Evolutionary conservation across 2,113 vertebrate genomes (phyloP), one percentile per base, ranked within the genome.

Genomic region (Pomatorhinus ruficollis): DNA sequence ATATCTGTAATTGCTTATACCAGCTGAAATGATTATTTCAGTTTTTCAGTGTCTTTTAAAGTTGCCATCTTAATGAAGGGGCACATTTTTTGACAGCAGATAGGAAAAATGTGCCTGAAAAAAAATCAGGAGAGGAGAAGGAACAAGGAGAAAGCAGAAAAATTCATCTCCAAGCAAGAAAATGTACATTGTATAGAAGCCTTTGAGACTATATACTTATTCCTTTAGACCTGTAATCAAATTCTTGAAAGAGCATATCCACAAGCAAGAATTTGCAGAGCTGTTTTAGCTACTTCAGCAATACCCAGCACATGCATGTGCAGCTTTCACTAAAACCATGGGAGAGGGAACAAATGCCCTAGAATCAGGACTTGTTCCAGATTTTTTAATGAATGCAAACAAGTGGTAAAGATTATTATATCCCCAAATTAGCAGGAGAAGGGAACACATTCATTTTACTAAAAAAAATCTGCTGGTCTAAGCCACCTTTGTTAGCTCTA

Each of bases 1-100:
- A 40, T 80, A 94, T 40, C 83, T 89, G 61, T 92, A 97, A 97
- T 65, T 95, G 86, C 70, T 89, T 70, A 37, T 44, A 86, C 66
- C 86, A 91, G 80, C 70, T 87, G 52, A 92, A 97, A 92, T 42
- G 27, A 37, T 59, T 86, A 89, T 78, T 91, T 83, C 54, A 83
- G 85, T 44, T 93, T 87, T 83, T 76, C 70, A 81, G 33, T 30
- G 63, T 69, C 83, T 94, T 95, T 96, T 85, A 72, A 87, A 95
- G 45, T 60, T 78, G 42, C 33, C 15, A 22, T 70, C 65, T 86
- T 93, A 89, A 93, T 69, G 75, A 78, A 93, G 22, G 64, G 66
- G 42, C 59, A 92, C 44, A 42, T 40, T 83, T 96, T 92, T 88
- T 84, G 85, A 91, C 69, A 85, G 74, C 54, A 56, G 39, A 60